Percentiles rank a stretch among this genome's conserved stretches.
Conservation (phyloP, 92 coral and sea anemone species). For the Porites divaricata region DNA sequence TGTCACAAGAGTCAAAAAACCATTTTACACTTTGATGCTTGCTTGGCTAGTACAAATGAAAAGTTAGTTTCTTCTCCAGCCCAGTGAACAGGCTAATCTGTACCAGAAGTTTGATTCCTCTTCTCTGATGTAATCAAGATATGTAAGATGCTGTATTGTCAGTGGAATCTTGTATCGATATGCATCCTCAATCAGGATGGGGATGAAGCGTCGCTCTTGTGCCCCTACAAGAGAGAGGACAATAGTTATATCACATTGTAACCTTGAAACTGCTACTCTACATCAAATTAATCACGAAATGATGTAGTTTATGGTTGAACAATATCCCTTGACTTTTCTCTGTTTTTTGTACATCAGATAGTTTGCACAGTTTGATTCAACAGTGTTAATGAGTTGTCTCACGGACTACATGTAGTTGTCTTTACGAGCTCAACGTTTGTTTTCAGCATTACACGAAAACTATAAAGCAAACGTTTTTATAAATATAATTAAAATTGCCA, state of each 20-base stretch:
- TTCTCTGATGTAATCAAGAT: constrained; percentile 69
- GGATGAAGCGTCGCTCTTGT: constrained; percentile 69
- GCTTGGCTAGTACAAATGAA: background rate
- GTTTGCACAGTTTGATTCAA: too few species aligned
- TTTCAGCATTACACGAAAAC: too few species aligned
- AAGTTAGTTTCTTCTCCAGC: constrained; percentile 24
- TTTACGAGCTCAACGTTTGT: too few species aligned
- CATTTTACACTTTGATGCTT: background rate
- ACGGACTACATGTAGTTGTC: too few species aligned
- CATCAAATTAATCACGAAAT: too few species aligned
- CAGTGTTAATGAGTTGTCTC: too few species aligned
- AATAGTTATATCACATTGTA: background rate
- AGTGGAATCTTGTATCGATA: constrained; percentile 60
- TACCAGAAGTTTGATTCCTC: constrained; percentile 60
- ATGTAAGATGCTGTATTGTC: constrained; percentile 61
- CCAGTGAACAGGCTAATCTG: constrained; percentile 62
- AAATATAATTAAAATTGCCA: too few species aligned
- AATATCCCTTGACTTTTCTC: too few species aligned
- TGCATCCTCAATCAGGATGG: constrained; percentile 61
- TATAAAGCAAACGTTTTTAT: too few species aligned
- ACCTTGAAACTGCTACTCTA: background rate
- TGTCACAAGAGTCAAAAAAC: background rate
- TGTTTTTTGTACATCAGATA: too few species aligned
- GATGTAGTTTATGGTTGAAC: too few species aligned
- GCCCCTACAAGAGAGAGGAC: constrained; percentile 62